Evolutionary conservation across 2,113 vertebrate species (phyloP).

Genomic region (Prochilodus magdalenae): DNA sequence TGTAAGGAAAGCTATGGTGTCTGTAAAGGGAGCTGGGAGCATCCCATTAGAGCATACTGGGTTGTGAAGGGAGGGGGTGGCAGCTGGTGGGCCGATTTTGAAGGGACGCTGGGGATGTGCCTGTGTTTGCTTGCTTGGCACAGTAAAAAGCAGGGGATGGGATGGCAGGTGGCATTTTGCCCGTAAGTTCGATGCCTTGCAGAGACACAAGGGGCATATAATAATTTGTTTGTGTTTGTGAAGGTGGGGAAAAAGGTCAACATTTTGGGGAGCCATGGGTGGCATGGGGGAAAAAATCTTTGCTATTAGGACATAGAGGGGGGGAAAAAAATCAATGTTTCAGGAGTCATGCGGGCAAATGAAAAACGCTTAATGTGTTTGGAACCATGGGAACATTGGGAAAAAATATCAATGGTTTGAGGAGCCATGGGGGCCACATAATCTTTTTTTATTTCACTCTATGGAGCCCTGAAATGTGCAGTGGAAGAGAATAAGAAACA

Average conservation of each 20-base stretch:
- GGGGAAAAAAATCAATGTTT: neutral
- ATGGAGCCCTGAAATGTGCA: neutral
- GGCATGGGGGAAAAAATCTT: neutral
- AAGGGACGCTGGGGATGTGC: constrained; percentile 16
- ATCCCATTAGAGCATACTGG: constrained; percentile 4
- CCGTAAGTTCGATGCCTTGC: neutral
- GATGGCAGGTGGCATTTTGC: constrained; percentile 16
- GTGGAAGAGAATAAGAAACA: neutral
- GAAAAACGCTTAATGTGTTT: neutral
- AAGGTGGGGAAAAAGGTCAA: neutral
- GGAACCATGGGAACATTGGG: neutral
- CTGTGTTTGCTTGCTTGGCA: neutral
- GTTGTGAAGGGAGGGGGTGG: neutral
- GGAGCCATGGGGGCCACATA: neutral
- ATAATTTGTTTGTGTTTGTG: constrained; percentile 19
- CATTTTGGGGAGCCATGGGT: neutral
- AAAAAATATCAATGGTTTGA: neutral
- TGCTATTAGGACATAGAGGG: neutral
- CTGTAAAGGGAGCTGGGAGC: constrained; percentile 53
- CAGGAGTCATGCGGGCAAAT: neutral
- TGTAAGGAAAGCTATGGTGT: constrained; percentile 76
- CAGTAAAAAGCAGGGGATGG: constrained; percentile 22
- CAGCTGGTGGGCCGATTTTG: constrained; percentile 34
- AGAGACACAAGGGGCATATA: neutral
- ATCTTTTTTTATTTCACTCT: neutral